Percentiles rank a stretch among this genome's conserved stretches.
Evolutionary conservation across 2,888 invertebrate genomes (phyloP).

Genomic region (Zygaena filipendulae): DNA sequence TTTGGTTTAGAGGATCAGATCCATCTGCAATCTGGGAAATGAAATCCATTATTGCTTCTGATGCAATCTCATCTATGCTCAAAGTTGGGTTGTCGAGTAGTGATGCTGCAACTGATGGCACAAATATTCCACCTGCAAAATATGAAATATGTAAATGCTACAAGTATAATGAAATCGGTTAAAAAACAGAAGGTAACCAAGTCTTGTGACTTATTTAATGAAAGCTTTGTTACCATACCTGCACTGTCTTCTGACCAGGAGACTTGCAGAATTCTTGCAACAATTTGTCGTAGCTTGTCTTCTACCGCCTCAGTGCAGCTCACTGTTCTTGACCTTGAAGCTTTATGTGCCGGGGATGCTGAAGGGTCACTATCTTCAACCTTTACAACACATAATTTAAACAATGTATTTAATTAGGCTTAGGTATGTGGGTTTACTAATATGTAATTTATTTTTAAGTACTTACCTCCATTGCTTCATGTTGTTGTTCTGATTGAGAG

Average conservation of each 20-base stretch:
- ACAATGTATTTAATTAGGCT: too few relatives aligned
- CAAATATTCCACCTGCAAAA: constrained; percentile 59
- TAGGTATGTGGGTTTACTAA: too few relatives aligned
- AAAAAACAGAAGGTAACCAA: too few relatives aligned
- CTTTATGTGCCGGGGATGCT: constrained; percentile 52
- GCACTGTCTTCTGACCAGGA: constrained; percentile 74
- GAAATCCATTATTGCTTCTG: constrained; percentile 75
- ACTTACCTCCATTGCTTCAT: constrained; percentile 60
- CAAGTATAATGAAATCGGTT: too few relatives aligned
- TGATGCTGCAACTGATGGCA: constrained; percentile 65
- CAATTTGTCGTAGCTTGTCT: constrained; percentile 72
- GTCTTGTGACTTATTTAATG: too few relatives aligned
- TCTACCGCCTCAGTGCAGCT: constrained; percentile 71
- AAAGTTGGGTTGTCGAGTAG: constrained; percentile 63
- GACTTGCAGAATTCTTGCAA: constrained; percentile 77
- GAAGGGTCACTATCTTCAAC: constrained; percentile 64
- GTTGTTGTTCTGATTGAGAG: constrained; percentile 48
- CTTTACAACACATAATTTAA: too few relatives aligned
- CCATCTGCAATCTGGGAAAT: constrained; percentile 67
- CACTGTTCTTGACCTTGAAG: constrained; percentile 49
- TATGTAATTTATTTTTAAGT: too few relatives aligned
- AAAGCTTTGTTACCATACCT: too few relatives aligned
- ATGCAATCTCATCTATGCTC: constrained; percentile 66
- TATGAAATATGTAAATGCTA: too few relatives aligned
- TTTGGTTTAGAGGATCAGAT: constrained; percentile 68